Conservation (phyloP, 1,140 invertebrate genomes). For the Delia radicum region DNA sequence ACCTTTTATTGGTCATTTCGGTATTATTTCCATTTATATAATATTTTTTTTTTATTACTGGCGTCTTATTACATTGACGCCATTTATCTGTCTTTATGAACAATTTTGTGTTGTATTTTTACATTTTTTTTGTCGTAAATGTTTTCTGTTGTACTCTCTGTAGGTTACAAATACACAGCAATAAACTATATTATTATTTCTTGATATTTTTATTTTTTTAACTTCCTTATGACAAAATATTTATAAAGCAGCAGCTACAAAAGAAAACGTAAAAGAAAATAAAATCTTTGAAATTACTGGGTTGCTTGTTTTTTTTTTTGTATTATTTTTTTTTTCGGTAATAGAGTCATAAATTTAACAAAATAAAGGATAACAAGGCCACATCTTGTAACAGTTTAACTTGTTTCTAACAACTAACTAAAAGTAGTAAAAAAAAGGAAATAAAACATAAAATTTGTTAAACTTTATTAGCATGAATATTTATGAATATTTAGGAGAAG, state of each 20-base stretch:
- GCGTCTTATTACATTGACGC: slow-evolving; percentile 11
- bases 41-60: background rate
- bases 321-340: slow-evolving; percentile 11
- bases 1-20: background rate
- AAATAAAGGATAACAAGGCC: slow-evolving; percentile 13
- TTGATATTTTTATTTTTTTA: background rate
- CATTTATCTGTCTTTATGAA: slow-evolving; percentile 5
- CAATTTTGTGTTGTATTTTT: background rate
- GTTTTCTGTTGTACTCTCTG: background rate
- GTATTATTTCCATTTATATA: background rate
- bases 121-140: background rate
- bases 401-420: background rate
- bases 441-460: background rate
- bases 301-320: too few relatives aligned
- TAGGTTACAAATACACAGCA: background rate
- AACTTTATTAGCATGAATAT: slow-evolving; percentile 7
- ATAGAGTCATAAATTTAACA: slow-evolving; percentile 18
- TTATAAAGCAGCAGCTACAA: background rate
- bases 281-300: background rate
- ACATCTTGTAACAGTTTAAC: slow-evolving; percentile 21
- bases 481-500: background rate
- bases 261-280: background rate
- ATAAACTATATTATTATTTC: background rate
- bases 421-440: too few relatives aligned
- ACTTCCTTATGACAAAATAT: background rate